Percentiles rank a stretch among this genome's conserved stretches.
Evolutionary conservation across 2,888 invertebrate genomes (phyloP).

Genomic region (Pachymerium ferrugineum): DNA sequence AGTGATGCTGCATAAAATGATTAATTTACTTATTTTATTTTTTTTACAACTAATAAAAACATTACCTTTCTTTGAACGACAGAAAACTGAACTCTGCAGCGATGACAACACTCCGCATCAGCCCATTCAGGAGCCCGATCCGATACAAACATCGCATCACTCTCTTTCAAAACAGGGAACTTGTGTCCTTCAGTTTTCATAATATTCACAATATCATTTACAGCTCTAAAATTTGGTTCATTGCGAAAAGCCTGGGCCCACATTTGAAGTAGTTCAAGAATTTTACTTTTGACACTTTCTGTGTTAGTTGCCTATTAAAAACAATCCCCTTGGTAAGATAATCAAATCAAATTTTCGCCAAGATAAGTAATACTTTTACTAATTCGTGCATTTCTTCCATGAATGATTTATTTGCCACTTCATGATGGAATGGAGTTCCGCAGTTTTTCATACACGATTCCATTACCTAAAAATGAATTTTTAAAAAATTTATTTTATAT

Average conservation of each 20-base stretch:
- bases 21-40: no score
- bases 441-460: constrained; percentile 99
- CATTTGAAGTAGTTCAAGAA: constrained; percentile 89
- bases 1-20: constrained; percentile 67
- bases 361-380: constrained; percentile 60
- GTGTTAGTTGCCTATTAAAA: constrained; percentile 55
- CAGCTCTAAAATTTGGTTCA: constrained; percentile 76
- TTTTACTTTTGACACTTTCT: constrained; percentile 59
- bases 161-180: constrained; percentile 85
- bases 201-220: constrained; percentile 88
- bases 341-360: no score
- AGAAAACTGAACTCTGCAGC: constrained; percentile 81
- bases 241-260: constrained; percentile 97
- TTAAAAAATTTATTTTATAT: neutral
- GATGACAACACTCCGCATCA: constrained; percentile 89
- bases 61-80: constrained; percentile 70
- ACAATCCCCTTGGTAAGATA: neutral
- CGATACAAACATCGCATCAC: constrained; percentile 97
- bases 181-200: constrained; percentile 90
- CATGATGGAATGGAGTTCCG: constrained; percentile 82
- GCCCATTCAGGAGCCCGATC: constrained; percentile 98
- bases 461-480: no score
- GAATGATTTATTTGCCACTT: constrained; percentile 77
- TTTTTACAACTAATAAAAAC: neutral
- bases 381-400: constrained; percentile 91